phyloP scores from a whole-genome alignment of 1,140 invertebrate genomes.

The Eurosta solidaginis region DNA sequence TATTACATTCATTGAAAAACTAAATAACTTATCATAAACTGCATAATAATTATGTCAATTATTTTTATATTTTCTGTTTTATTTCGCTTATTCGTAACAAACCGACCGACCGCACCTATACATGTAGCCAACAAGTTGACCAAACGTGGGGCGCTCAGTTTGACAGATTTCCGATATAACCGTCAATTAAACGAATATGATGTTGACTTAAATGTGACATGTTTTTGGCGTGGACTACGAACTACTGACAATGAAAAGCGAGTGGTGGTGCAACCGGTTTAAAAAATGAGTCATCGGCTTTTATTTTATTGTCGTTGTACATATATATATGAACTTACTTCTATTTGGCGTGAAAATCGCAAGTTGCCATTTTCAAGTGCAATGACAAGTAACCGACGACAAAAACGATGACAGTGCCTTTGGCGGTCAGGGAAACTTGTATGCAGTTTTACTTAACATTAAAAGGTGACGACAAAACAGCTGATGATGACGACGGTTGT shows the following conservation, averaged over 20 bases:
- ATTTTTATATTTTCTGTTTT: too few species aligned
- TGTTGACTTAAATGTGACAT: not conserved
- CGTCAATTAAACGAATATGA: not conserved
- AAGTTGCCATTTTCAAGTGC: conserved; percentile 13
- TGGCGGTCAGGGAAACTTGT: not conserved
- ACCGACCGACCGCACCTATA: too few species aligned
- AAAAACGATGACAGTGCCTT: too few species aligned
- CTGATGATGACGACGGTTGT: too few species aligned
- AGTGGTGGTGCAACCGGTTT: not conserved
- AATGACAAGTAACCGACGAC: not conserved
- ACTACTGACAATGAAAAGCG: not conserved
- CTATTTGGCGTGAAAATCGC: not conserved
- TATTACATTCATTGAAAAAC: too few species aligned
- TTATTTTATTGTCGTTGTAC: too few species aligned
- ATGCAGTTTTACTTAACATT: not conserved
- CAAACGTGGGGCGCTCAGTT: too few species aligned
- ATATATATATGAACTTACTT: not conserved
- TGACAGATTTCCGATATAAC: not conserved
- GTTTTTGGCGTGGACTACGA: not conserved
- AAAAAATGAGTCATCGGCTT: conserved; percentile 15
- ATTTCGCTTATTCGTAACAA: too few species aligned
- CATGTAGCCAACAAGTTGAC: too few species aligned
- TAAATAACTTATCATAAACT: too few species aligned
- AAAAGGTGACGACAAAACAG: not conserved
- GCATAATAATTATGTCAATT: too few species aligned